Percentiles rank a stretch among this genome's conserved stretches.
Evolutionary conservation across 2,888 invertebrate genomes (phyloP).

Genomic region (Lasioglossum figueresi): DNA sequence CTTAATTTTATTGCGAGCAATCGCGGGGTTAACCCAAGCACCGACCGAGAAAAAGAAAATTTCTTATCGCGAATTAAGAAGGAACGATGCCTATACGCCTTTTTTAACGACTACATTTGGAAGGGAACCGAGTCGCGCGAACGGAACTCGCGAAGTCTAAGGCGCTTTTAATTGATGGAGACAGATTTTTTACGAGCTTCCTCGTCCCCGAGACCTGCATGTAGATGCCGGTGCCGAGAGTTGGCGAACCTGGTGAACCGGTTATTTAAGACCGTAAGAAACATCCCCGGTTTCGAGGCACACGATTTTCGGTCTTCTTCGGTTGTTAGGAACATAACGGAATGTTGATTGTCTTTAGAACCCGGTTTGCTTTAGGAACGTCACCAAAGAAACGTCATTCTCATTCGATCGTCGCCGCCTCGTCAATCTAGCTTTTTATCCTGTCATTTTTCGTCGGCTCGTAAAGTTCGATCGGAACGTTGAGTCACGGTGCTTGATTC

Average conservation of each 20-base stretch:
- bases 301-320: slow-evolving; percentile 17
- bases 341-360: slow-evolving; percentile 8
- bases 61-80: slow-evolving; percentile 32
- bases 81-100: background rate
- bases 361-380: background rate
- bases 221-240: background rate
- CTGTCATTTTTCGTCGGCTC: background rate
- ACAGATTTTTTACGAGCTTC: slow-evolving; percentile 60
- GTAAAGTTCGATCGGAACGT: background rate
- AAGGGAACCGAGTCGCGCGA: background rate
- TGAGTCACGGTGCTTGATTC: background rate
- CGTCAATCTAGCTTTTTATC: background rate
- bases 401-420: background rate
- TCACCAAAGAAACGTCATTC: background rate
- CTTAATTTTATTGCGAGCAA: slow-evolving; percentile 47
- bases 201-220: slow-evolving; percentile 8
- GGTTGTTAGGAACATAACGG: background rate
- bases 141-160: slow-evolving; percentile 21
- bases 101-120: slow-evolving; percentile 43
- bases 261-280: slow-evolving; percentile 39
- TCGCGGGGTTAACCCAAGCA: background rate
- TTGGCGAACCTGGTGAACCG: slow-evolving; percentile 5
- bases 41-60: background rate
- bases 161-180: slow-evolving; percentile 59
- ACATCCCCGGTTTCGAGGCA: background rate